A percentile compares a stretch with the other conserved stretches of the same genome.
Conservation (phyloP, 2,888 invertebrate genomes). For the Hyppa rectilinea region DNA sequence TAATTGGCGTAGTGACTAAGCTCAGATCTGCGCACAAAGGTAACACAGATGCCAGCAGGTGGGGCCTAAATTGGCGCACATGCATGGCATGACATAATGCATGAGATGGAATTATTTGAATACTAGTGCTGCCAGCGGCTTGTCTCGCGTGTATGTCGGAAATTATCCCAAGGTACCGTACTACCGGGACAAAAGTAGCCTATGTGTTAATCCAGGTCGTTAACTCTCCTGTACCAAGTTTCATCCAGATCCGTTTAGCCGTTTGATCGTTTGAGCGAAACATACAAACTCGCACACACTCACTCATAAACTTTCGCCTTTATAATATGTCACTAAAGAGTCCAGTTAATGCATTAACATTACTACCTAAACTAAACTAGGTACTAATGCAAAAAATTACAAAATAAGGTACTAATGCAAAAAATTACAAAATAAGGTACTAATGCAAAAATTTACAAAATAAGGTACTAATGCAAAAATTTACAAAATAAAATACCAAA, state of each 20-base stretch:
- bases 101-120: neutral
- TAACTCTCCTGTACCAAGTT: no score
- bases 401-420: neutral
- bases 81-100: neutral
- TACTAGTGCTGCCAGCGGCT: no score
- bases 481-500: neutral
- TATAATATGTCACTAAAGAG: slow-evolving; percentile 11
- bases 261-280: no score
- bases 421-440: no score
- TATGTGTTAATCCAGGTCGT: no score
- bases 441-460: neutral
- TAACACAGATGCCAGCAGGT: neutral
- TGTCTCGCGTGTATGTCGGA: no score
- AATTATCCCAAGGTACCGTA: no score
- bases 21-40: neutral
- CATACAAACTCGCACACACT: no score
- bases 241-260: no score
- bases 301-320: no score
- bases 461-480: neutral
- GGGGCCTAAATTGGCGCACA: neutral
- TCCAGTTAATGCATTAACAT: neutral
- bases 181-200: no score
- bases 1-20: neutral
- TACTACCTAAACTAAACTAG: neutral
- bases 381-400: neutral